These are phyloP conservation scores for Thyatira batis DNA, from an alignment of 2,888 invertebrate species.

Conservation along the genomic window DNA sequence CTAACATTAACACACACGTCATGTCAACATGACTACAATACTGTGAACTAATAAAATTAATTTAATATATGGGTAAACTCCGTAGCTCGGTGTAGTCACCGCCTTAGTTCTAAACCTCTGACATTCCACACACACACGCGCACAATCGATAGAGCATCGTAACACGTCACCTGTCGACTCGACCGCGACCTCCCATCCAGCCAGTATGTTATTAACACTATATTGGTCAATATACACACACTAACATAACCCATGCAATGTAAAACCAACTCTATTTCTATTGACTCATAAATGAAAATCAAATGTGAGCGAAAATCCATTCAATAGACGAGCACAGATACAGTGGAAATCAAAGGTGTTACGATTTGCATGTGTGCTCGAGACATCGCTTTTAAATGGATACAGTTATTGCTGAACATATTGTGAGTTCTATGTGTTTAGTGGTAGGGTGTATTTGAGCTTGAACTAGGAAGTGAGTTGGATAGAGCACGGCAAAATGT, in stretches of 20 bases:
- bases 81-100: slow-evolving; percentile 25
- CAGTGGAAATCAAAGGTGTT: slow-evolving; percentile 53
- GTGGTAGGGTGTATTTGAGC: slow-evolving; percentile 42
- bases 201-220: slow-evolving; percentile 62
- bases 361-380: slow-evolving; percentile 59
- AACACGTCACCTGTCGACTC: slow-evolving; percentile 73
- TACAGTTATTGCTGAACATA: slow-evolving; percentile 36
- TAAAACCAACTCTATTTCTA: slow-evolving; percentile 39
- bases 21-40: background rate
- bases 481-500: slow-evolving; percentile 76
- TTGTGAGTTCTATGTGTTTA: slow-evolving; percentile 37
- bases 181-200: slow-evolving; percentile 70
- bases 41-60: background rate
- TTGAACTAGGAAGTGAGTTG: slow-evolving; percentile 75
- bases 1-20: background rate
- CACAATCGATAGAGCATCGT: slow-evolving; percentile 49
- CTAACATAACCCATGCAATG: slow-evolving; percentile 12
- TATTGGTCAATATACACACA: slow-evolving; percentile 74
- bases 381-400: slow-evolving; percentile 72
- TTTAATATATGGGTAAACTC: background rate
- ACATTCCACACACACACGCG: slow-evolving; percentile 70
- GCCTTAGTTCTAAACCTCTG: slow-evolving; percentile 64
- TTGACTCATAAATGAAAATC: slow-evolving; percentile 35
- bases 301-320: slow-evolving; percentile 32
- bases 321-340: slow-evolving; percentile 51